Base-by-base conservation (phyloP, 2,797 vertebrate genomes). In the Chiropotes sagulatus region DNA sequence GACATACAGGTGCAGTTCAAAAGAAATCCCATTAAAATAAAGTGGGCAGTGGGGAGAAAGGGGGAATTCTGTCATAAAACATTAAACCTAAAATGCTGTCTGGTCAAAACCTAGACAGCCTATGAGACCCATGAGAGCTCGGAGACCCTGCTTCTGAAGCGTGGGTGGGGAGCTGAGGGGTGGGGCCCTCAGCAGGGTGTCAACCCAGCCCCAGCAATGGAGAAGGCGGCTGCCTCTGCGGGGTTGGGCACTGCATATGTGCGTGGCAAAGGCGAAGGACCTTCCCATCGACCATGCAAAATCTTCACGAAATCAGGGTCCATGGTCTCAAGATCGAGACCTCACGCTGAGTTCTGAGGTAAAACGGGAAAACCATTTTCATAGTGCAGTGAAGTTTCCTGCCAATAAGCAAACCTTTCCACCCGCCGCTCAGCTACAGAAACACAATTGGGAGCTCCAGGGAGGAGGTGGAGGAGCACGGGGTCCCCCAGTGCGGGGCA, bases 171-270 rank as follows among this genome's bases (percentile, higher is more conserved):
- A 4, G 33, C 36, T 8, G 17, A 39, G 15, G 7, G 26, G 8
- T 5, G n/a, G n/a, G 13, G n/a, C 5, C 4, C 17, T 39, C 20
- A 0, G 12, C 7, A 2, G 14, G 58, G 46, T 1, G 0, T 28
- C 48, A 52, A 8, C 52, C 30, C 11, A 36, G 67, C 7, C 39
- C n/a, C 8, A 36, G 67, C 11, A 0, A 1, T 2, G 7, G 22
- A 75, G 57, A 48, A 52, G 58, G 30, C 0, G 2, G 67, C 26
- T 6, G 1, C 15, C 58, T 78, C 67, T n/a, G 2, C 0, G 24
- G 41, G 20, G 19, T 50, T 14, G 70, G 73, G 19, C 17, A 1
- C 84, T 70, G 85, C 46, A 67, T 26, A 54, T 0, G 52, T 54
- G 20, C 3, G 2, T 20, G 20, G 1, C 5, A 91, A 80, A 70